Evolutionary conservation across 2,888 invertebrate genomes (phyloP).

Genomic region (Hoplodrina ambigua): DNA sequence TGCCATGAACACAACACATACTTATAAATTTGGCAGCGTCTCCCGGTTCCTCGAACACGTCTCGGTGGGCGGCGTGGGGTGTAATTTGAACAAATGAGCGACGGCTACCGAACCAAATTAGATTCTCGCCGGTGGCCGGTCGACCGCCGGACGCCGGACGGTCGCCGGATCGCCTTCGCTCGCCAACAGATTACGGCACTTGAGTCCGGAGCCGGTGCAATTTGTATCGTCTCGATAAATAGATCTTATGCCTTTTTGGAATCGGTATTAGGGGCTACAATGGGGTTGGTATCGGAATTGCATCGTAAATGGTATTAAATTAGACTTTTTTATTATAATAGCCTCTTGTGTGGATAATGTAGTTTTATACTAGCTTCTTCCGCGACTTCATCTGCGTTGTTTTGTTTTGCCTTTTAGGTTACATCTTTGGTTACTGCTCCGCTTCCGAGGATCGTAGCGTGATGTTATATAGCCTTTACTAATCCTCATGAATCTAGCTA

Average conservation of each 20-base stretch:
- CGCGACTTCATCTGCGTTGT: too few relatives aligned
- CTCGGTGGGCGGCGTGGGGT: slow-evolving; percentile 66
- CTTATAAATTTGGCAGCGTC: slow-evolving; percentile 57
- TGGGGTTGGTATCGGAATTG: slow-evolving; percentile 23
- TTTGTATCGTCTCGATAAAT: slow-evolving; percentile 71
- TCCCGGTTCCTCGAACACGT: slow-evolving; percentile 66
- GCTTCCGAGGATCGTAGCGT: too few relatives aligned
- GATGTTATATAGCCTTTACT: too few relatives aligned
- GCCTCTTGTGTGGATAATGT: neutral
- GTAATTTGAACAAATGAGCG: slow-evolving; percentile 91
- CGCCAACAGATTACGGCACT: slow-evolving; percentile 79
- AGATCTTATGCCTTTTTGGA: slow-evolving; percentile 54
- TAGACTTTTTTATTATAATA: slow-evolving; percentile 2
- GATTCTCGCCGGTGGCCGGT: slow-evolving; percentile 86
- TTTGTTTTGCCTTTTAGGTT: too few relatives aligned
- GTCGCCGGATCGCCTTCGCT: slow-evolving; percentile 62
- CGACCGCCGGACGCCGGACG: slow-evolving; percentile 64
- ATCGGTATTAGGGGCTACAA: slow-evolving; percentile 23
- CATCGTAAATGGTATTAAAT: slow-evolving; percentile 25
- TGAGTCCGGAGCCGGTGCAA: slow-evolving; percentile 67
- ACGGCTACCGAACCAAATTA: slow-evolving; percentile 92
- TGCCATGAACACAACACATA: slow-evolving; percentile 52
- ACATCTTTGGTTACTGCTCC: too few relatives aligned
- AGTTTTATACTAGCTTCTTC: neutral
- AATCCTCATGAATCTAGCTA: too few relatives aligned